These are phyloP conservation scores for Microtus montanus DNA, from an alignment of 2,113 vertebrate species.

Conservation along the genomic window DNA sequence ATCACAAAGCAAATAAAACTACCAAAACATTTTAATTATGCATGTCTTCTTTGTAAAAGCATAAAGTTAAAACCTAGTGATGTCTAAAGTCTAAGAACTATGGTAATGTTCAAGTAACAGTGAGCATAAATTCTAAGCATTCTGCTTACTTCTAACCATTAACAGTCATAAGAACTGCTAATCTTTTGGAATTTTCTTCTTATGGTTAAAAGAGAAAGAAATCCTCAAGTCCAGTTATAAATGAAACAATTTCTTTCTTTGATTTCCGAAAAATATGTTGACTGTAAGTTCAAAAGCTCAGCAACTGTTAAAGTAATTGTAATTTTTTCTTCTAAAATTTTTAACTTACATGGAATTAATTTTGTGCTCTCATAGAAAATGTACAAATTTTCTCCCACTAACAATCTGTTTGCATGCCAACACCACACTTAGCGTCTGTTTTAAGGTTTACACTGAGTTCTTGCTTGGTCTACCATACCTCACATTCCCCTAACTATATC, in stretches of 20 bases:
- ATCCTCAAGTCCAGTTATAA: not conserved
- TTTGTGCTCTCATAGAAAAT: not conserved
- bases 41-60: not conserved
- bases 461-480: not conserved
- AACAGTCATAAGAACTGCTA: not conserved
- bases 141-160: not conserved
- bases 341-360: not conserved
- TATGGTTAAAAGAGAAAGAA: not conserved
- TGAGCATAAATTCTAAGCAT: not conserved
- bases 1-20: slow-evolving; percentile 9
- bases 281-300: not conserved
- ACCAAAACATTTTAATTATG: slow-evolving; percentile 2
- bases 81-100: not conserved
- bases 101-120: not conserved
- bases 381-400: not conserved
- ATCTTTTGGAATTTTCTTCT: not conserved
- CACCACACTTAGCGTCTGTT: not conserved
- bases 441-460: not conserved
- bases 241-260: not conserved
- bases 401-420: not conserved
- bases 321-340: slow-evolving; percentile 27
- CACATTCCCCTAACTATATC: not conserved
- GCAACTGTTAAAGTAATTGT: not conserved
- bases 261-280: not conserved
- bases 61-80: not conserved